Evolutionary conservation across 1,140 invertebrate species (phyloP).

Genomic region (Drosophila saltans): DNA sequence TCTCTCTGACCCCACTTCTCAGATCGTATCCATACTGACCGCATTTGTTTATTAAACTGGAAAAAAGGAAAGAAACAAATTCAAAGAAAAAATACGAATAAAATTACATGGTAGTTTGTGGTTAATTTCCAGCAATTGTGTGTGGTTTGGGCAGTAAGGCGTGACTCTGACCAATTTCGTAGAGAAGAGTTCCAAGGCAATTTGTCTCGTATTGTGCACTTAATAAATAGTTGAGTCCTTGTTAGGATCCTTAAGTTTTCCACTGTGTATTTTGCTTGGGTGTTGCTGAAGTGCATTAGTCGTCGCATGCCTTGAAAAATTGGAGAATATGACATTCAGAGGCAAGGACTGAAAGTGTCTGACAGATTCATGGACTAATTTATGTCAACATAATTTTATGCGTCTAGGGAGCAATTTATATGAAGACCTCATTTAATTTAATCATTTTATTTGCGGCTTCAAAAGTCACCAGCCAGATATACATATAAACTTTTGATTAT

Average conservation of each 20-base stretch:
- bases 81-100: conserved; percentile 15
- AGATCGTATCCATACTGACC: neutral
- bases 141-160: conserved; percentile 25
- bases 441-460: too few relatives aligned
- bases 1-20: neutral
- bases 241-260: conserved; percentile 20
- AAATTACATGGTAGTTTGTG: conserved; percentile 38
- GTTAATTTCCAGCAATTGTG: conserved; percentile 59
- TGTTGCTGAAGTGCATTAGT: conserved; percentile 48
- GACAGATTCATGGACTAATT: conserved; percentile 33
- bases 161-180: conserved; percentile 18
- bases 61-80: conserved; percentile 15
- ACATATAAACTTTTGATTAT: too few relatives aligned
- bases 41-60: conserved; percentile 22
- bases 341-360: conserved; percentile 16
- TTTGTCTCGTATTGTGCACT: conserved; percentile 66
- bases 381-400: neutral
- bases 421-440: too few relatives aligned
- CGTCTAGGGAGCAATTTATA: neutral
- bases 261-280: conserved; percentile 21
- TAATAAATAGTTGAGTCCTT: conserved; percentile 67
- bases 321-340: conserved; percentile 4
- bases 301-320: conserved; percentile 15
- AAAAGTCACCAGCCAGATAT: too few relatives aligned
- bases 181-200: conserved; percentile 50